Conservation (phyloP, 2,113 vertebrate species). For the Merops nubicus region DNA sequence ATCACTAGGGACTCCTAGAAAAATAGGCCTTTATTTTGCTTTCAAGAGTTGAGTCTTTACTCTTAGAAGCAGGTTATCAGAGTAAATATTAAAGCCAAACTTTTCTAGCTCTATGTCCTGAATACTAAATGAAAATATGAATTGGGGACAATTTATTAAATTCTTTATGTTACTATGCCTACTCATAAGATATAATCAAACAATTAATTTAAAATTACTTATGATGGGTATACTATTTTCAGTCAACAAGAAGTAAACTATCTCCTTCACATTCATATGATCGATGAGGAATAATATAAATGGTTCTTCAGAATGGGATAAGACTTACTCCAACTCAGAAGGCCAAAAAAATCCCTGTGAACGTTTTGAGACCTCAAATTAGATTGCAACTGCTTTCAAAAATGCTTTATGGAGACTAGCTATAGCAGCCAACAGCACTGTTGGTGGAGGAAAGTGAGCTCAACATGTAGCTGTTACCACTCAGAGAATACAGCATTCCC, state of each 20-base stretch:
- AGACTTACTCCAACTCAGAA: neutral
- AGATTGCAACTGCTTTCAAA: neutral
- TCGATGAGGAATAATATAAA: neutral
- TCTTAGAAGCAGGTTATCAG: neutral
- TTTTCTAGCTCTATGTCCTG: neutral
- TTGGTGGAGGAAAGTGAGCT: neutral
- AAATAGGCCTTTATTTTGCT: neutral
- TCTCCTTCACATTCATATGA: neutral
- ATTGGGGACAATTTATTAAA: neutral
- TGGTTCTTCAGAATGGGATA: neutral
- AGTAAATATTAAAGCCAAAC: neutral
- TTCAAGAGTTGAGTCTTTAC: neutral
- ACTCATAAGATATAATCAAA: neutral
- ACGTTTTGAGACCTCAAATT: neutral
- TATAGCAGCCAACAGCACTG: neutral
- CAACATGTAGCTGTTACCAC: neutral
- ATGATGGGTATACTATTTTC: neutral
- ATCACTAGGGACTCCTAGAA: neutral
- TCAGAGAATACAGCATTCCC: neutral
- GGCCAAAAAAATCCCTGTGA: neutral
- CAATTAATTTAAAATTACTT: neutral
- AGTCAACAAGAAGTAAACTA: neutral
- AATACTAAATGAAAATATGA: neutral
- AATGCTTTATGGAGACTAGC: neutral
- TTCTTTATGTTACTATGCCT: neutral